Evolutionary conservation across 2,113 vertebrate species (phyloP).

Genomic region (Aptenodytes forsteri): DNA sequence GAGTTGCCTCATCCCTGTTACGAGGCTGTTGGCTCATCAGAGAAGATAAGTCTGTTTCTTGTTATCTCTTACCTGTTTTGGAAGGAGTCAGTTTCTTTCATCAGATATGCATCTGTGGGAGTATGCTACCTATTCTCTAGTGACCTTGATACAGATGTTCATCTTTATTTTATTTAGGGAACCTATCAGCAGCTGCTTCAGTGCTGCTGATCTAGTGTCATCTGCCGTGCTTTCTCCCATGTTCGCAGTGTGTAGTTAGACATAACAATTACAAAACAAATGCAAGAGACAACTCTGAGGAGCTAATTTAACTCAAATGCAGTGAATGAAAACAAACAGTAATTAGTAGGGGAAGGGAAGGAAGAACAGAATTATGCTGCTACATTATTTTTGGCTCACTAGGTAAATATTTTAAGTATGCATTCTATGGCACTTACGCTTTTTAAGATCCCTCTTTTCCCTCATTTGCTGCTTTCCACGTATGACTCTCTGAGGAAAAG

Average conservation of each 20-base stretch:
- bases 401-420: neutral
- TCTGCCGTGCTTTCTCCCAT: neutral
- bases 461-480: neutral
- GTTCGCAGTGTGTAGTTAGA: neutral
- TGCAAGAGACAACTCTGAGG: neutral
- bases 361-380: neutral
- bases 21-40: neutral
- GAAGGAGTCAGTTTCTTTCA: neutral
- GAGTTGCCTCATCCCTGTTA: neutral
- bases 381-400: neutral
- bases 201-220: neutral
- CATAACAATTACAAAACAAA: neutral
- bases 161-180: neutral
- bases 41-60: neutral
- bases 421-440: neutral
- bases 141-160: neutral
- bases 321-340: neutral
- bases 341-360: neutral
- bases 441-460: neutral
- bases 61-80: neutral
- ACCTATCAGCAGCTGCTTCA: neutral
- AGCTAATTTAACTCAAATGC: neutral
- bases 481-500: neutral
- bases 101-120: neutral
- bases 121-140: neutral